Evolutionary conservation across 2,888 invertebrate species (phyloP).

Genomic region (Eugnorisma glareosa): DNA sequence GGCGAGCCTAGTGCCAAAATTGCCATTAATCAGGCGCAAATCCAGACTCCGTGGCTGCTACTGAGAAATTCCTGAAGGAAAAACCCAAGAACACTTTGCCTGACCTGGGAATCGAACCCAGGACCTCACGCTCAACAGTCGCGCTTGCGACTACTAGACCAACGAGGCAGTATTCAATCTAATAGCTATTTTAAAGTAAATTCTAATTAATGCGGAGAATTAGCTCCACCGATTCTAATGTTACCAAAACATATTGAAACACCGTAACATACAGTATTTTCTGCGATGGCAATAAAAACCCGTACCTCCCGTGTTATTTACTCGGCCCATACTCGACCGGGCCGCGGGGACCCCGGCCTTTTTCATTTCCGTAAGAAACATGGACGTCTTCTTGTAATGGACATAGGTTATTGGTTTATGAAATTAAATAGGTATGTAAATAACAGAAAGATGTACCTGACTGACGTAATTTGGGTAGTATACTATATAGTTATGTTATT

Average conservation of each 20-base stretch:
- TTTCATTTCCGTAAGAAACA: slow-evolving; percentile 79
- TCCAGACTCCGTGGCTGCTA: too few relatives aligned
- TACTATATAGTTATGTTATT: too few relatives aligned
- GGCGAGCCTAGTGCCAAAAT: too few relatives aligned
- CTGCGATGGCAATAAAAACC: slow-evolving; percentile 56
- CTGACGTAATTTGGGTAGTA: neutral
- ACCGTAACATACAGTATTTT: slow-evolving; percentile 15
- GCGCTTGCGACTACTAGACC: too few relatives aligned
- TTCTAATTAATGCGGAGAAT: neutral
- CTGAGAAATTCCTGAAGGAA: too few relatives aligned
- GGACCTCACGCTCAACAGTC: too few relatives aligned
- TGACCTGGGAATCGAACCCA: too few relatives aligned
- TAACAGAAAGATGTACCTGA: neutral
- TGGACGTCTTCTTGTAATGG: slow-evolving; percentile 73
- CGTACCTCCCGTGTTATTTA: slow-evolving; percentile 57
- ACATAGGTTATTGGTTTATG: slow-evolving; percentile 59
- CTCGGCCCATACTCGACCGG: slow-evolving; percentile 54
- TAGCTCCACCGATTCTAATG: neutral
- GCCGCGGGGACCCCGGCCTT: slow-evolving; percentile 63
- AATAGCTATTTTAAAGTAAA: too few relatives aligned
- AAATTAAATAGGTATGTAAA: slow-evolving; percentile 13
- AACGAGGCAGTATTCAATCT: too few relatives aligned
- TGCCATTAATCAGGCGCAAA: too few relatives aligned
- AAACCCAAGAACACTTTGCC: too few relatives aligned
- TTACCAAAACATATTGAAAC: slow-evolving; percentile 25